These are phyloP conservation scores for Scaptomyza hsui DNA, from an alignment of 1,140 invertebrate genomes.

Conservation along the genomic window DNA sequence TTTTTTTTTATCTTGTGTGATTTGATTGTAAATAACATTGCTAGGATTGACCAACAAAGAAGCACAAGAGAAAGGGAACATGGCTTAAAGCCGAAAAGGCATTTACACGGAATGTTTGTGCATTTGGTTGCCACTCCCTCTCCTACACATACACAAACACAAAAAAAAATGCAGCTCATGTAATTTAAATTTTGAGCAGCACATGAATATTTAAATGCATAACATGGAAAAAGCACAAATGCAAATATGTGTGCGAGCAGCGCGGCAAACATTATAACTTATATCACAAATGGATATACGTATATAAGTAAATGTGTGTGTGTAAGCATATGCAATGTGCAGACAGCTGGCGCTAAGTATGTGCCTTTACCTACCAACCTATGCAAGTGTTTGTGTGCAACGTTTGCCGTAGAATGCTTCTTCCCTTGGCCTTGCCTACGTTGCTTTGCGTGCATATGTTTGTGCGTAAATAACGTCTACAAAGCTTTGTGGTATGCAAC, in stretches of 20 bases:
- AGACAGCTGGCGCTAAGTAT: conserved; percentile 37
- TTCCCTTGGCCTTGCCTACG: conserved; percentile 28
- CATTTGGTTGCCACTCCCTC: conserved; percentile 24
- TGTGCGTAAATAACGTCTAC: conserved; percentile 2
- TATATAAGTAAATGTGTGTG: not conserved
- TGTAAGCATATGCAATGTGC: conserved; percentile 41
- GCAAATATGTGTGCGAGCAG: conserved; percentile 20
- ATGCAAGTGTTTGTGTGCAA: not conserved
- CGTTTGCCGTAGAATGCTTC: conserved; percentile 16
- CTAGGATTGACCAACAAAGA: conserved; percentile 30
- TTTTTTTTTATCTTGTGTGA: conserved; percentile 17
- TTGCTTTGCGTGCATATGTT: not conserved
- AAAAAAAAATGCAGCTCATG: conserved; percentile 7
- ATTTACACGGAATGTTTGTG: conserved; percentile 38
- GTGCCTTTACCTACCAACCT: conserved; percentile 16
- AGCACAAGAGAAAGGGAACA: not conserved
- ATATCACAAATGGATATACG: not conserved
- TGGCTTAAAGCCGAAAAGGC: conserved; percentile 2
- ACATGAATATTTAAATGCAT: conserved; percentile 55
- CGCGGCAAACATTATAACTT: not conserved
- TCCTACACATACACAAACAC: conserved; percentile 9
- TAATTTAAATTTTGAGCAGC: conserved; percentile 51
- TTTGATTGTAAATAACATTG: conserved; percentile 46
- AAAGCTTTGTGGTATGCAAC: not conserved
- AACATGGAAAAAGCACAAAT: conserved; percentile 51